phyloP scores from a whole-genome alignment of 2,888 invertebrate species.

The Eilema caniola region DNA sequence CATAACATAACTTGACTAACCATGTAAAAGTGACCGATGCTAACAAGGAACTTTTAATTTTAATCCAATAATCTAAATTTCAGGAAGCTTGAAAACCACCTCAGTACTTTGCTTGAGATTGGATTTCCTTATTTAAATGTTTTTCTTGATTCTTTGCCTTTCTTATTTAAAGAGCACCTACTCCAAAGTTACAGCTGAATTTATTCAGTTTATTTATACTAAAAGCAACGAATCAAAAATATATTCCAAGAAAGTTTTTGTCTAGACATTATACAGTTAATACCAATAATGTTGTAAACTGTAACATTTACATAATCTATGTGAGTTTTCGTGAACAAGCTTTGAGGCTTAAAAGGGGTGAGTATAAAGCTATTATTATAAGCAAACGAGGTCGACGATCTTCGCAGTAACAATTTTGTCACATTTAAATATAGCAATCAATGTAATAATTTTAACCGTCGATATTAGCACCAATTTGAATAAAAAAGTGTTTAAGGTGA shows the following conservation, averaged over 20 bases:
- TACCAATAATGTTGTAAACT: slow-evolving; percentile 8
- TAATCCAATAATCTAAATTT: not conserved
- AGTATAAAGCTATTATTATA: slow-evolving; percentile 12
- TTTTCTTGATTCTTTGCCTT: not conserved
- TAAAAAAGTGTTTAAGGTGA: too few species aligned
- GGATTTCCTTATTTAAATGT: not conserved
- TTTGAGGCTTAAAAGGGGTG: slow-evolving; percentile 12
- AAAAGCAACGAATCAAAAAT: not conserved
- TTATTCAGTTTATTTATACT: not conserved
- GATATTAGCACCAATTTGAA: too few species aligned
- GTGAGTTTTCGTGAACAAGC: slow-evolving; percentile 13
- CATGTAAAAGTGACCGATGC: too few species aligned
- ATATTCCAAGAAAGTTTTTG: not conserved
- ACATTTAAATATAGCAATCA: not conserved
- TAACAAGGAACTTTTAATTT: too few species aligned
- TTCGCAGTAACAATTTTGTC: not conserved
- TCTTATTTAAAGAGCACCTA: not conserved
- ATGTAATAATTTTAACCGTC: not conserved
- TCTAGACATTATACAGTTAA: not conserved
- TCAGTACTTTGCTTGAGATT: not conserved
- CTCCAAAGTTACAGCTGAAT: not conserved
- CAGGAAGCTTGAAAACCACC: not conserved
- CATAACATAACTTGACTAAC: too few species aligned
- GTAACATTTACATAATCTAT: slow-evolving; percentile 21
- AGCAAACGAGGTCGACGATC: slow-evolving; percentile 8